phyloP scores from a whole-genome alignment of 2,113 vertebrate genomes.

The Murina feae region DNA sequence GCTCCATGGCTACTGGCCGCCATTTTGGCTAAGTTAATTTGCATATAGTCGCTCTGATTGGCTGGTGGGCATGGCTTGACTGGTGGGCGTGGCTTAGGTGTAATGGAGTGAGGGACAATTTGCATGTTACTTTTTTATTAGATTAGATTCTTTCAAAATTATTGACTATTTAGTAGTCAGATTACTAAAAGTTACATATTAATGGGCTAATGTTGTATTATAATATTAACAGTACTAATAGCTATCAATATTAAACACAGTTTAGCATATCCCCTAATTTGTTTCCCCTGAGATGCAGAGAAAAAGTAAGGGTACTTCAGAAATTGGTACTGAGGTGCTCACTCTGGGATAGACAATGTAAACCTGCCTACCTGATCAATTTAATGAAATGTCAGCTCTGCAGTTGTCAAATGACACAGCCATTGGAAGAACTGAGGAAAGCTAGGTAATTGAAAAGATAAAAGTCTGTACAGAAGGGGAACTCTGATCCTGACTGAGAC shows the following conservation, averaged over 20 bases:
- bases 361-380: background rate
- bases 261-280: background rate
- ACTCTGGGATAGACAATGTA: background rate
- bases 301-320: background rate
- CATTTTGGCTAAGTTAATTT: no score
- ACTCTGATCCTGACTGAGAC: background rate
- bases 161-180: background rate
- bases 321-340: background rate
- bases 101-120: no score
- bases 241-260: background rate
- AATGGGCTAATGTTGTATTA: background rate
- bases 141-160: background rate
- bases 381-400: conserved; percentile 11
- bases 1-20: no score
- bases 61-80: no score
- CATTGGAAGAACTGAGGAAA: background rate
- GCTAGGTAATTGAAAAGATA: background rate
- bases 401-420: background rate
- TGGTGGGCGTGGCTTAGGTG: no score
- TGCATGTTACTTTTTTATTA: no score
- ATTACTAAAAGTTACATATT: background rate
- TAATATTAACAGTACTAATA: background rate
- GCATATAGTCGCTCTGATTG: no score
- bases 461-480: background rate
- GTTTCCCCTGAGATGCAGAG: background rate